Evolutionary conservation across 2,113 vertebrate genomes (phyloP), one percentile per base, ranked within the genome.

Genomic region (Megatriorchis doriae): DNA sequence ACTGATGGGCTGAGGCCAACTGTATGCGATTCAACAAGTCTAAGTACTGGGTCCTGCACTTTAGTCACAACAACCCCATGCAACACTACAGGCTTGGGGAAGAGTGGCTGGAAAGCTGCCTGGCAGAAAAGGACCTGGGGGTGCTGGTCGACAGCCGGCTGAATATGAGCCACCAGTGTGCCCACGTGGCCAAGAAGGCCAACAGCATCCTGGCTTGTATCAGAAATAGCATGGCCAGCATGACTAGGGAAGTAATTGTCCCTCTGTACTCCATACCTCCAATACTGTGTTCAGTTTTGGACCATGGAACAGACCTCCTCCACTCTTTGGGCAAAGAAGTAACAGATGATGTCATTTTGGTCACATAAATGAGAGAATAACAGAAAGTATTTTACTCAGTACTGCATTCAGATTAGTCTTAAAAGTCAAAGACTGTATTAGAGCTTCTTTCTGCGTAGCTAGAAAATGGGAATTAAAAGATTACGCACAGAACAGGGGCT

Each of bases 71-170:
- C 32, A 74, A 2, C 11, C 26, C 67, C 42, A 56, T 43, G 61
- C 53, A 89, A 21, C 0, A 0, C 19, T 71, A 62, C 74, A 85
- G 55, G 16, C 32, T 27, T 38, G 42, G 42, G 55, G 0, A 26
- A 77, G 50, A 81, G 48, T 6, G 42, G 53, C 53, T 68, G 55
- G 9, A 59, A 52, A 65, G 43, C 21, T 65, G 59, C 17, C 40
- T 3, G 3, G 3, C 0, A 1, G 59, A 61, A 53, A 79, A 68
- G 14, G 62, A 27, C 3, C 20, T 75, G 65, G 21, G 25, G 7
- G 36, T 45, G 40, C 16, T 61, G 43, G 17, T 50, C 1, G 3
- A 9, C 47, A 94, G 23, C 1, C 2, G 0, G 2, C 42, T 83
- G 42, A 9, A 13, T 3, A 21, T 14, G 40, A 82, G 53, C 12